phyloP scores from a whole-genome alignment of 2,797 vertebrate genomes.

The Lagorchestes hirsutus region DNA sequence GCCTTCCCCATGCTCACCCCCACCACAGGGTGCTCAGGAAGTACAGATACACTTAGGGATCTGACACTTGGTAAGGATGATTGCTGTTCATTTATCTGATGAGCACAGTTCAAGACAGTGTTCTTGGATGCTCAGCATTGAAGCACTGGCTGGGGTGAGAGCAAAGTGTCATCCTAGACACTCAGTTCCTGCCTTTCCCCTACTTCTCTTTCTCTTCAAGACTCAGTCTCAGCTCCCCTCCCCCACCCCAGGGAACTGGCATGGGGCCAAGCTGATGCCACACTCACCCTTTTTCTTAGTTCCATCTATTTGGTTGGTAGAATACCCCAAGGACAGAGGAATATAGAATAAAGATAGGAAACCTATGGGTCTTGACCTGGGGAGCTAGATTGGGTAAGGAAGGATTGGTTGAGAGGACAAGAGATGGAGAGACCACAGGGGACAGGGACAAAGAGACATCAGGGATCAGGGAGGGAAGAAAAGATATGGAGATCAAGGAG shows the following conservation, averaged over 20 bases:
- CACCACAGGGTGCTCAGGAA: background rate
- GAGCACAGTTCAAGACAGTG: background rate
- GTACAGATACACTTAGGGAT: background rate
- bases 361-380: background rate
- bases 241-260: background rate
- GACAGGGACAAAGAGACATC: background rate
- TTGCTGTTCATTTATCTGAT: background rate
- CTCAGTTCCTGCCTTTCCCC: background rate
- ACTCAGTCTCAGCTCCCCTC: background rate
- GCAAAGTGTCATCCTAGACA: background rate
- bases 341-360: background rate
- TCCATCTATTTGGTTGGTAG: constrained; percentile 25
- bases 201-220: background rate
- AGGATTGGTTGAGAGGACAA: background rate
- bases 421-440: background rate
- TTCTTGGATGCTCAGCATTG: background rate
- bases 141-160: background rate
- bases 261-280: background rate
- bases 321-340: constrained; percentile 58
- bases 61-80: background rate
- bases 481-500: background rate
- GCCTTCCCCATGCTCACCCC: background rate
- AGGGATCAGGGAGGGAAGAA: background rate
- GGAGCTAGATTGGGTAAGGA: background rate
- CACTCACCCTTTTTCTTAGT: constrained; percentile 59